Evolutionary conservation across 2,113 vertebrate species (phyloP).

Genomic region (Lepus timidus): DNA sequence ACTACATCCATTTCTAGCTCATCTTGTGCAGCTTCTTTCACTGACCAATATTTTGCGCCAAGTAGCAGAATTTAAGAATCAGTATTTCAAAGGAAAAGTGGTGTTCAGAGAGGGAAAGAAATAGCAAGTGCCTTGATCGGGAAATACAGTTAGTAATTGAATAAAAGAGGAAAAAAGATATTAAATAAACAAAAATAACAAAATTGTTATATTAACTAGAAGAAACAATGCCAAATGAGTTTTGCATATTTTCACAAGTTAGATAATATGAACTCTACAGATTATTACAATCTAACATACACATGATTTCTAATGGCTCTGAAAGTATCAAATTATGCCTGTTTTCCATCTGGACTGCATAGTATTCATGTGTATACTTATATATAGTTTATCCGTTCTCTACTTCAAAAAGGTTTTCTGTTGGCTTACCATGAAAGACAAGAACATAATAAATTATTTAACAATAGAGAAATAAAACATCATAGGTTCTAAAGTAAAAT

Average conservation of each 20-base stretch:
- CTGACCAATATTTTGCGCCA: neutral
- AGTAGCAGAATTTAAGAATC: neutral
- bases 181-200: conserved; percentile 49
- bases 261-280: neutral
- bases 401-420: conserved; percentile 62
- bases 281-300: neutral
- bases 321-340: conserved; percentile 20
- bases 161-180: conserved; percentile 35
- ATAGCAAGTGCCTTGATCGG: neutral
- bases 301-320: neutral
- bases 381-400: neutral
- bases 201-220: neutral
- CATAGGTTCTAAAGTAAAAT: conserved; percentile 3
- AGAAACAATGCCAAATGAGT: neutral
- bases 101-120: neutral
- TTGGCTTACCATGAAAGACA: conserved; percentile 66
- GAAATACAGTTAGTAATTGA: neutral
- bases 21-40: neutral
- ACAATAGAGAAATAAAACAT: conserved; percentile 45
- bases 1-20: neutral
- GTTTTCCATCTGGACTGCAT: conserved; percentile 29
- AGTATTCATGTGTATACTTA: conserved; percentile 50
- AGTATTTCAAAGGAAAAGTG: neutral
- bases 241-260: conserved; percentile 17
- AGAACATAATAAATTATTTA: conserved; percentile 56